Percentiles rank a stretch among this genome's conserved stretches.
phyloP scores from a whole-genome alignment of 1,140 invertebrate species.

The Brachionus paranguensis region DNA sequence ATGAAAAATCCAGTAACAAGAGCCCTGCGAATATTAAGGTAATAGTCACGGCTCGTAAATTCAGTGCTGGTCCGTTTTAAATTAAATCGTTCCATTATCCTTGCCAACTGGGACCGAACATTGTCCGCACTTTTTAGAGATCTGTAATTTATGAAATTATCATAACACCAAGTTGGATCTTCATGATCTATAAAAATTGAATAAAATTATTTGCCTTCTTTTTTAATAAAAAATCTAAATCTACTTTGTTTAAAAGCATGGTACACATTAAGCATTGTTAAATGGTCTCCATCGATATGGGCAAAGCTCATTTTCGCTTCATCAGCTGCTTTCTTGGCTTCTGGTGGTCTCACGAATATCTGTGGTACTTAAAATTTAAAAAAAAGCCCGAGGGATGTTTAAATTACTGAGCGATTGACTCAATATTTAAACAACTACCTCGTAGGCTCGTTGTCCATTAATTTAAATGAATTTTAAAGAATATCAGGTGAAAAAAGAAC shows the following conservation, averaged over 20 bases:
- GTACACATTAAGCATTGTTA: conserved; percentile 86
- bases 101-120: conserved; percentile 71
- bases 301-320: conserved; percentile 98
- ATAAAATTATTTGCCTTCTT: not conserved
- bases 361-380: conserved; percentile 74
- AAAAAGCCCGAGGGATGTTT: not conserved
- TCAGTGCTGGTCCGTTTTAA: conserved; percentile 84
- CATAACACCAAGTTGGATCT: conserved; percentile 96
- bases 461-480: not conserved
- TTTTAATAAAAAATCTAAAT: conserved; percentile 52
- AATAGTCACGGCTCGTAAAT: conserved; percentile 96
- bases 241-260: conserved; percentile 99
- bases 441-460: not conserved
- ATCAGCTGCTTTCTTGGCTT: conserved; percentile 96
- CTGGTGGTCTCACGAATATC: conserved; percentile 97
- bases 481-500: not conserved
- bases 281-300: conserved; percentile 97
- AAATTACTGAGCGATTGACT: not conserved
- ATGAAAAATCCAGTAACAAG: conserved; percentile 97
- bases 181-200: conserved; percentile 60
- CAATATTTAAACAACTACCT: not conserved
- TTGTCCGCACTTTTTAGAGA: conserved; percentile 89
- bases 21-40: conserved; percentile 95
- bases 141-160: conserved; percentile 97
- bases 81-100: conserved; percentile 86